Percentiles rank a stretch among this genome's conserved stretches.
phyloP scores from a whole-genome alignment of 37 sponge, comb jelly and placozoan genomes.

The Crambe crambe region DNA sequence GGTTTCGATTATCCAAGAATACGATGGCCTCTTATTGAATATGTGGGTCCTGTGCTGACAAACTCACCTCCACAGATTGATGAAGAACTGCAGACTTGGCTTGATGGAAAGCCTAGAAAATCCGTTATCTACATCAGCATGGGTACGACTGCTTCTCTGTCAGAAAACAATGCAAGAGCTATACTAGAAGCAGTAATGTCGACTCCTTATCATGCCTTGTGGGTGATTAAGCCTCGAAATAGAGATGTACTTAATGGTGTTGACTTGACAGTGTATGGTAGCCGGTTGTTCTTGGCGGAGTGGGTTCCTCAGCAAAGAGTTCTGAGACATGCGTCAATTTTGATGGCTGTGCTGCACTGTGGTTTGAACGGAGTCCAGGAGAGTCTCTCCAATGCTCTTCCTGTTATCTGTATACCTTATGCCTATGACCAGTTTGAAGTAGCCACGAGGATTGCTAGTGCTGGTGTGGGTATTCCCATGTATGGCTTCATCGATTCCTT shows the following conservation, averaged over 20 bases:
- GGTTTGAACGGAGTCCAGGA: slow-evolving; percentile 64
- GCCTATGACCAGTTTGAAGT: slow-evolving; percentile 32
- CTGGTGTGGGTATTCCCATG: no score
- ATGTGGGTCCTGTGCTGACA: slow-evolving; percentile 40
- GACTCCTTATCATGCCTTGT: slow-evolving; percentile 31
- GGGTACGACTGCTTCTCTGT: slow-evolving; percentile 17
- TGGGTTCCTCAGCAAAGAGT: slow-evolving; percentile 57
- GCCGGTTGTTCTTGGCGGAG: slow-evolving; percentile 28
- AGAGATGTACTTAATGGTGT: slow-evolving; percentile 25
- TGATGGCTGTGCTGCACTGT: slow-evolving; percentile 50
- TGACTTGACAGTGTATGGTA: slow-evolving; percentile 12
- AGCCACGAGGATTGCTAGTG: slow-evolving; percentile 13
- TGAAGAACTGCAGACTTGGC: slow-evolving; percentile 41
- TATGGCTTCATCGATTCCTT: no score
- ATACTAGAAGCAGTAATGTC: slow-evolving; percentile 29
- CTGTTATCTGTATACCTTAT: slow-evolving; percentile 38
- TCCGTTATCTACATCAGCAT: slow-evolving; percentile 68
- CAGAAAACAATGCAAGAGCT: neutral
- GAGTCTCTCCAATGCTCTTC: slow-evolving; percentile 43
- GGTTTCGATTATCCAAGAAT: slow-evolving; percentile 41
- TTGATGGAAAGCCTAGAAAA: slow-evolving; percentile 1
- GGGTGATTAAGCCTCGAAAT: slow-evolving; percentile 39
- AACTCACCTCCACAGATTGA: neutral
- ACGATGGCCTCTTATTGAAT: slow-evolving; percentile 20
- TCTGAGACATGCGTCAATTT: slow-evolving; percentile 19